A percentile compares a stretch with the other conserved stretches of the same genome.
These are phyloP conservation scores for Eutrigla gurnardus DNA, from an alignment of 2,797 vertebrate genomes.

Conservation along the genomic window DNA sequence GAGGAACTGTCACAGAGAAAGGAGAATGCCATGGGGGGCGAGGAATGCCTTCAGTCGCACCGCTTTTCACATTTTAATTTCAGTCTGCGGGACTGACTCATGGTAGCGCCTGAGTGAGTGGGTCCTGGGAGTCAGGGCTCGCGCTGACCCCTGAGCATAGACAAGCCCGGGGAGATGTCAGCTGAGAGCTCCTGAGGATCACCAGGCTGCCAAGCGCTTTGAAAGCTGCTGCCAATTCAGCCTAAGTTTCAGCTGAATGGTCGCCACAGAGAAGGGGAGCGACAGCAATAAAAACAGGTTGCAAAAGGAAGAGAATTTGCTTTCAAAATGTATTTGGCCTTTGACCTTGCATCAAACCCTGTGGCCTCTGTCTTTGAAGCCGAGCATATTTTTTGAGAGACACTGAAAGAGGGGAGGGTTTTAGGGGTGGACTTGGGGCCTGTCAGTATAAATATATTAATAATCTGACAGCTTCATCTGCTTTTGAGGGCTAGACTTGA, in stretches of 20 bases:
- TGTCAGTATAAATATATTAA: slow-evolving; percentile 89
- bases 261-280: slow-evolving; percentile 87
- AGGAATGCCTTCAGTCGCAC: slow-evolving; percentile 87
- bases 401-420: slow-evolving; percentile 80
- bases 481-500: slow-evolving; percentile 86
- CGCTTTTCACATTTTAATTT: slow-evolving; percentile 94
- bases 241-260: slow-evolving; percentile 92
- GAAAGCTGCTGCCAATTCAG: slow-evolving; percentile 96
- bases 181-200: slow-evolving; percentile 89
- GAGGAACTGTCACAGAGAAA: slow-evolving; percentile 85
- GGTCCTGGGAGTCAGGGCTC: slow-evolving; percentile 87
- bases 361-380: slow-evolving; percentile 85
- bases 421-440: slow-evolving; percentile 73
- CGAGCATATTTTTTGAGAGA: slow-evolving; percentile 82
- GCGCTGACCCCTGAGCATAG: slow-evolving; percentile 88
- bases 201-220: slow-evolving; percentile 89
- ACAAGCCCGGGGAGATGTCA: slow-evolving; percentile 88
- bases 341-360: slow-evolving; percentile 80
- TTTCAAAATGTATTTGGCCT: slow-evolving; percentile 89
- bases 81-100: slow-evolving; percentile 87
- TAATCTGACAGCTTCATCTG: slow-evolving; percentile 92
- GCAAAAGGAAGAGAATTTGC: slow-evolving; percentile 89
- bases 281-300: slow-evolving; percentile 93
- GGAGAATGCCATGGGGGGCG: slow-evolving; percentile 82
- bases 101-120: slow-evolving; percentile 87